Evolutionary conservation across 2,113 vertebrate genomes (phyloP).

Genomic region (Anoura caudifer): DNA sequence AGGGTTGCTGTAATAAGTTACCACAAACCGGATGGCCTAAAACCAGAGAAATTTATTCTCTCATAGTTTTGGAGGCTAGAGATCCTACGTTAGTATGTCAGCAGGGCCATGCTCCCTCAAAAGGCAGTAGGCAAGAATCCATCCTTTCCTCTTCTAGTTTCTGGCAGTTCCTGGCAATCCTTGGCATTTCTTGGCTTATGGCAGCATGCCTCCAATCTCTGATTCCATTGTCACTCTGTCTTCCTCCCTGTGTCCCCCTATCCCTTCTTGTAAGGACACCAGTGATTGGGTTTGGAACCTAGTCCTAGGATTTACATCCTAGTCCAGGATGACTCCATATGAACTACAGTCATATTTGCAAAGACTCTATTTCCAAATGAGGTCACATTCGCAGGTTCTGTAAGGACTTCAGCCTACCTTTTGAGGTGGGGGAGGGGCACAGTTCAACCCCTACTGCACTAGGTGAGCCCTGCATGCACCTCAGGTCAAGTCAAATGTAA

Average conservation of each 20-base stretch:
- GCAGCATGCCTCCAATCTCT: background rate
- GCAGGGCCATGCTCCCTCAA: background rate
- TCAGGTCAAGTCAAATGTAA: background rate
- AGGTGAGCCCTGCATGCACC: background rate
- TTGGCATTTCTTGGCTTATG: background rate
- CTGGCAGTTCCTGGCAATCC: background rate
- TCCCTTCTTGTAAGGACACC: background rate
- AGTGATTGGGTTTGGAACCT: background rate
- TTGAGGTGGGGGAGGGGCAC: background rate
- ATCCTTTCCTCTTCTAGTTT: background rate
- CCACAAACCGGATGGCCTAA: background rate
- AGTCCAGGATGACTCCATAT: background rate
- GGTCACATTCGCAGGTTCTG: background rate
- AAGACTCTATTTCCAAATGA: background rate
- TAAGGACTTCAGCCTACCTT: background rate
- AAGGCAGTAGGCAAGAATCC: background rate
- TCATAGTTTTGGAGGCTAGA: background rate
- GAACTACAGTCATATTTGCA: background rate
- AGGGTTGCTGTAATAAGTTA: background rate
- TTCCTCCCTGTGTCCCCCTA: background rate
- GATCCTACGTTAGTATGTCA: background rate
- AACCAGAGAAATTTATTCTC: background rate
- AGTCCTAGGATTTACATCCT: too few species aligned
- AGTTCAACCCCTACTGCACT: background rate
- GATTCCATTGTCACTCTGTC: background rate